Conservation (phyloP, 1,140 invertebrate species). For the Drosophila novamexicana region DNA sequence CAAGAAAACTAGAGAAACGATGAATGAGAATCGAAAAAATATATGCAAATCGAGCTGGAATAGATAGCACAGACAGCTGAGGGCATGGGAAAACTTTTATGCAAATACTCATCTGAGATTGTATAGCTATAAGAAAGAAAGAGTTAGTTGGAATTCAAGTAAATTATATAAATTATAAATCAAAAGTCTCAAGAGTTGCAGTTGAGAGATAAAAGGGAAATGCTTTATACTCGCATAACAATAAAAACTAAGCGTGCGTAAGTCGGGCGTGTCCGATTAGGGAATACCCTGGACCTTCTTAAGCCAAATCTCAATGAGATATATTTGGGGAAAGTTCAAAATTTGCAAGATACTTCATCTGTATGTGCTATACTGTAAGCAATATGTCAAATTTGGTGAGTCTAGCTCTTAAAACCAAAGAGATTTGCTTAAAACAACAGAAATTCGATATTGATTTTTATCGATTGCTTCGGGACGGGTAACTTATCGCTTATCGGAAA, state of each 20-base stretch:
- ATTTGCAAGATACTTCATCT: too few relatives aligned
- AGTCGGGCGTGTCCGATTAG: neutral
- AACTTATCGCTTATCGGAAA: too few relatives aligned
- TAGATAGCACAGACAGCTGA: neutral
- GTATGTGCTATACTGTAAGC: too few relatives aligned
- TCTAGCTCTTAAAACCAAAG: too few relatives aligned
- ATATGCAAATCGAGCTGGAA: slow-evolving; percentile 11
- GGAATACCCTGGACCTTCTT: neutral
- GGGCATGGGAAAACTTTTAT: slow-evolving; percentile 20
- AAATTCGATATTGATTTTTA: too few relatives aligned
- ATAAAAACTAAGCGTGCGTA: too few relatives aligned
- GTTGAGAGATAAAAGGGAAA: neutral
- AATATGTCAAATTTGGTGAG: too few relatives aligned
- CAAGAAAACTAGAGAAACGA: neutral
- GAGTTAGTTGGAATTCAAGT: neutral
- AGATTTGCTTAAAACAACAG: too few relatives aligned
- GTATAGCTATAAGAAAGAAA: neutral
- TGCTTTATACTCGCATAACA: too few relatives aligned
- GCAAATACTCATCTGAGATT: slow-evolving; percentile 9
- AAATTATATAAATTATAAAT: slow-evolving; percentile 25
- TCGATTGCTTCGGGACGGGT: too few relatives aligned
- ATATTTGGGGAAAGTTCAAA: too few relatives aligned
- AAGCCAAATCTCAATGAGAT: too few relatives aligned
- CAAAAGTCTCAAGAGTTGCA: slow-evolving; percentile 6
- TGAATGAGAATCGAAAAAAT: slow-evolving; percentile 1